phyloP scores from a whole-genome alignment of 2,888 invertebrate species.

The Scaptomyza polygonia region DNA sequence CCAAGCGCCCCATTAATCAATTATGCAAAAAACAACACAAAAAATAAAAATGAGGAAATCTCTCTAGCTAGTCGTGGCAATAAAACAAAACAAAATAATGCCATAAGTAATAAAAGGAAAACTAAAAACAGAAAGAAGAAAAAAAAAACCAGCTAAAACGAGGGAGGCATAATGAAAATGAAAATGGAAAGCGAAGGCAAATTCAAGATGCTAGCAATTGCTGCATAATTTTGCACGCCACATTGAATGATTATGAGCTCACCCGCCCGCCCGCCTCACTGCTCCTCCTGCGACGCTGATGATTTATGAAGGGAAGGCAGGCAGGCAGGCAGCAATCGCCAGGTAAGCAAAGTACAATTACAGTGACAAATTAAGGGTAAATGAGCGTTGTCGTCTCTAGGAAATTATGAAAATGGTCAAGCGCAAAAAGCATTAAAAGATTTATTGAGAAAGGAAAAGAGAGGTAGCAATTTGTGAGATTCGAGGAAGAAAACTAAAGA shows the following conservation, averaged over 20 bases:
- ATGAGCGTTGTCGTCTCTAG: conserved; percentile 34
- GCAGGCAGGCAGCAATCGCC: conserved; percentile 5
- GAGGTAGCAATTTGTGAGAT: conserved; percentile 9
- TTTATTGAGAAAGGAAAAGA: conserved; percentile 25
- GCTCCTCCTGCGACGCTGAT: conserved; percentile 18
- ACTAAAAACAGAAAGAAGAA: too few species aligned
- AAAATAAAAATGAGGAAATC: conserved; percentile 51
- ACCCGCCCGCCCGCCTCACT: conserved; percentile 41
- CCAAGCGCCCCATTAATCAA: conserved; percentile 56
- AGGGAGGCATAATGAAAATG: background rate
- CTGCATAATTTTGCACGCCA: conserved; percentile 73
- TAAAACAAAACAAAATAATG: conserved; percentile 57
- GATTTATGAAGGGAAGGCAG: conserved; percentile 53
- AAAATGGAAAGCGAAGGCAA: background rate
- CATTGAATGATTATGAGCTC: conserved; percentile 70
- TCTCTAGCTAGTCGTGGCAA: conserved; percentile 50
- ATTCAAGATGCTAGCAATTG: conserved; percentile 9
- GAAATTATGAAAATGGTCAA: conserved; percentile 46
- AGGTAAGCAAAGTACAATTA: conserved; percentile 53
- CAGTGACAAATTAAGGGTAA: conserved; percentile 67
- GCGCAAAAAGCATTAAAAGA: conserved; percentile 5
- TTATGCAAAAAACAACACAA: conserved; percentile 61
- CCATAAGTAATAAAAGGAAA: conserved; percentile 24
- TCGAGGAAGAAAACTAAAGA: background rate
- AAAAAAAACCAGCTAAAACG: conserved; percentile 1